phyloP scores from a whole-genome alignment of 2,888 invertebrate genomes.

The Spatulosminthurus flaviceps region DNA sequence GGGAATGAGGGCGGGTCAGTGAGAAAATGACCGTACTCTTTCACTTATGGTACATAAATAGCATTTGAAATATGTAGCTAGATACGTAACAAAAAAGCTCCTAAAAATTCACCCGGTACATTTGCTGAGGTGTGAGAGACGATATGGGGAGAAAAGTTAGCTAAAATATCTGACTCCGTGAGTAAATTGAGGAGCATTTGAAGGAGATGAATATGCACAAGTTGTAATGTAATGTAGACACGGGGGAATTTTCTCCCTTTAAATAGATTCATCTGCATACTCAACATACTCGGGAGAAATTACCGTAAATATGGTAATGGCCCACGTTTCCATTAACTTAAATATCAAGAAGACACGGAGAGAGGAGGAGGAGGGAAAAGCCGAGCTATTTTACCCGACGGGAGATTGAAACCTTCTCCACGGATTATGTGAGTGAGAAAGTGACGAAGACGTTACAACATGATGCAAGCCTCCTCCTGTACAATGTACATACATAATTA shows the following conservation, averaged over 20 bases:
- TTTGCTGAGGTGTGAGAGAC: neutral
- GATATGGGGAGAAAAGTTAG: neutral
- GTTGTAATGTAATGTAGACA: neutral
- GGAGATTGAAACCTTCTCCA: too few relatives aligned
- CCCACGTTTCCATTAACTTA: conserved; percentile 21
- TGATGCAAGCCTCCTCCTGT: too few relatives aligned
- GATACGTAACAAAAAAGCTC: too few relatives aligned
- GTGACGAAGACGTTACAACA: too few relatives aligned
- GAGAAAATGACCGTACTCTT: too few relatives aligned
- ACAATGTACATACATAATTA: too few relatives aligned
- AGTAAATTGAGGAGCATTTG: neutral
- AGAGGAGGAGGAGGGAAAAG: neutral
- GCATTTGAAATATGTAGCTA: too few relatives aligned
- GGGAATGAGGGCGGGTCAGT: too few relatives aligned
- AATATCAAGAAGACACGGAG: neutral
- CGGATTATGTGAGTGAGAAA: too few relatives aligned
- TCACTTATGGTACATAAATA: too few relatives aligned
- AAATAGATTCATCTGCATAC: conserved; percentile 29
- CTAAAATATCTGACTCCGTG: too few relatives aligned
- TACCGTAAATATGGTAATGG: conserved; percentile 25
- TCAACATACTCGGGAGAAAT: neutral
- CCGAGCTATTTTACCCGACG: neutral
- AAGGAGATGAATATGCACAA: conserved; percentile 15
- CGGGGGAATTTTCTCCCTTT: neutral
- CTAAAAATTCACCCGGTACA: neutral